phyloP scores from a whole-genome alignment of 2,797 vertebrate genomes.

The Karalla daura region DNA sequence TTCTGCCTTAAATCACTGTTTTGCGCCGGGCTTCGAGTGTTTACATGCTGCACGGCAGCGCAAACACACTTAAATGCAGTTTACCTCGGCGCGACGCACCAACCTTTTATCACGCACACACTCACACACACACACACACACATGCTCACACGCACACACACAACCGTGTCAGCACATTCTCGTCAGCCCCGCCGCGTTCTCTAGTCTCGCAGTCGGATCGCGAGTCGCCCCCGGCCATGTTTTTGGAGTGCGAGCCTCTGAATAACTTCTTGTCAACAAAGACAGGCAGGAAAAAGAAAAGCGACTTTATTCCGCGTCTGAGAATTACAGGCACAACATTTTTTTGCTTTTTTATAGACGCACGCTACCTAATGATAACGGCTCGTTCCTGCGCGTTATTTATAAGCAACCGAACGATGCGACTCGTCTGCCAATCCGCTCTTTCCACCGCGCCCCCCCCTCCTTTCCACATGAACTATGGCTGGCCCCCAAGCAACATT shows the following conservation, averaged over 20 bases:
- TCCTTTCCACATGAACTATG: constrained; percentile 61
- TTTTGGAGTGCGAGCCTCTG: constrained; percentile 66
- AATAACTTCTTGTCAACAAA: constrained; percentile 80
- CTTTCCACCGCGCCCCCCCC: constrained; percentile 50
- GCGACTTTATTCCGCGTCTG: constrained; percentile 56
- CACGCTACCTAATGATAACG: no score
- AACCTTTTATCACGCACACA: constrained; percentile 37
- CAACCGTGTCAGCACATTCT: constrained; percentile 40
- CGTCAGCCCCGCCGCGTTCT: constrained; percentile 34
- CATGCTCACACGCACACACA: constrained; percentile 16
- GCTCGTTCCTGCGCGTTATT: not conserved
- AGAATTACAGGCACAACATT: no score
- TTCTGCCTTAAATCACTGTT: constrained; percentile 45
- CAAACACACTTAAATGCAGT: constrained; percentile 52
- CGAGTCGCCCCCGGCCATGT: constrained; percentile 68
- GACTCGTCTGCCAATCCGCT: not conserved
- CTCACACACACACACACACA: constrained; percentile 13
- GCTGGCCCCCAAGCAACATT: constrained; percentile 74
- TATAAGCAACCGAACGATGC: constrained; percentile 5
- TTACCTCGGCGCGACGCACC: constrained; percentile 31
- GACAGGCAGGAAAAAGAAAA: constrained; percentile 49
- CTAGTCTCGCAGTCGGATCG: constrained; percentile 34
- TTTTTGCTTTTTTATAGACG: no score
- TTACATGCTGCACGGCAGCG: not conserved
- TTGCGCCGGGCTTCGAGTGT: constrained; percentile 19